A percentile compares a stretch with the other conserved stretches of the same genome.
Evolutionary conservation across 2,888 invertebrate species (phyloP).

Genomic region (Lissonota sp.): DNA sequence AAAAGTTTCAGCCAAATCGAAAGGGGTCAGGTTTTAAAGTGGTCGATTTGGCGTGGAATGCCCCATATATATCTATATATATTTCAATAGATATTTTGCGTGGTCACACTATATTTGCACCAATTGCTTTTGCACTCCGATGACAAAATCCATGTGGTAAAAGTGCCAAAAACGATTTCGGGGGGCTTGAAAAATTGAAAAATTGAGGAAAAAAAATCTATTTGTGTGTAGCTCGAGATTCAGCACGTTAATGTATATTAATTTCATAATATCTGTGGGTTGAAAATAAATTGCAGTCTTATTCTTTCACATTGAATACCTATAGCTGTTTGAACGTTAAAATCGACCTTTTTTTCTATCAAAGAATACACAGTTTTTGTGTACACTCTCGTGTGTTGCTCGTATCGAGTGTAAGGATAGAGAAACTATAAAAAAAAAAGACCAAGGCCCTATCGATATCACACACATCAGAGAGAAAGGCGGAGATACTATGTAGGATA

Average conservation of each 20-base stretch:
- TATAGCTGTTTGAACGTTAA: constrained; percentile 6
- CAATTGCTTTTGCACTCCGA: constrained; percentile 30
- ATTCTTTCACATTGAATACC: neutral
- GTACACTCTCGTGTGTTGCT: neutral
- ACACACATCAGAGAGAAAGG: neutral
- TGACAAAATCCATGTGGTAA: neutral
- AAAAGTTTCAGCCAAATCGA: neutral
- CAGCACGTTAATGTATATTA: neutral
- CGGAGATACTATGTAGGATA: neutral
- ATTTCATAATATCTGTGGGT: neutral
- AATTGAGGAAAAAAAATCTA: neutral
- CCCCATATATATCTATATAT: no score
- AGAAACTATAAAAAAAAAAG: constrained; percentile 5
- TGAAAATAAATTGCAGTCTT: no score
- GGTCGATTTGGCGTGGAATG: no score
- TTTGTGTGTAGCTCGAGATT: neutral
- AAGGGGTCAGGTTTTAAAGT: constrained; percentile 20
- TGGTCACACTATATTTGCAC: constrained; percentile 51
- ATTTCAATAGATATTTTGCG: constrained; percentile 52
- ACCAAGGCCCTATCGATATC: neutral
- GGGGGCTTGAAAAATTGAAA: no score
- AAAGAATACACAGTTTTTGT: neutral
- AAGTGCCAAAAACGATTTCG: neutral
- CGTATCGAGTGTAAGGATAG: constrained; percentile 21
- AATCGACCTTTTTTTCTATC: neutral